Conservation (phyloP, 2,113 vertebrate genomes). For the Willisornis vidua region DNA sequence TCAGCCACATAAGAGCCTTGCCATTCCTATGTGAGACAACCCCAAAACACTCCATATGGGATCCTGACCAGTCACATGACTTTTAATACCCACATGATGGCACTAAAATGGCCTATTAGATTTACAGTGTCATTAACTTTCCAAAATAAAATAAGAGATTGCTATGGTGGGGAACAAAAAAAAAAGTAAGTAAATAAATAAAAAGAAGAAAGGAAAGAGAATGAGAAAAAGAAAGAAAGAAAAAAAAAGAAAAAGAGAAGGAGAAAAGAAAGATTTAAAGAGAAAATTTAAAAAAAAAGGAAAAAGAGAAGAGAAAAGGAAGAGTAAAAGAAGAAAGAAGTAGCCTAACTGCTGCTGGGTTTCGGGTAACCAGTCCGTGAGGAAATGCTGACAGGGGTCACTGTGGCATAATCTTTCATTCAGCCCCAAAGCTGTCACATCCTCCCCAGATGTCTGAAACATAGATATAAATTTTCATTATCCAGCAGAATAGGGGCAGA, state of each 20-base stretch:
- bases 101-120: constrained; percentile 85
- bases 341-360: constrained; percentile 78
- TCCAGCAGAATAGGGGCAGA: constrained; percentile 85
- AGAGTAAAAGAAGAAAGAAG: background rate
- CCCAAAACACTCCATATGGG: constrained; percentile 68
- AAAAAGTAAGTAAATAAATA: too few relatives aligned
- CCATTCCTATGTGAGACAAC: constrained; percentile 57
- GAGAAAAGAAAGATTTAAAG: accelerated
- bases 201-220: background rate
- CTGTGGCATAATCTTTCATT: constrained; percentile 88
- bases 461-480: constrained; percentile 91
- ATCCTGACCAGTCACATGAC: constrained; percentile 73
- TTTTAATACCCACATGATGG: constrained; percentile 83
- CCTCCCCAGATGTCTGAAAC: constrained; percentile 86
- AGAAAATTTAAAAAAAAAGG: too few relatives aligned
- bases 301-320: accelerated
- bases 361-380: constrained; percentile 84
- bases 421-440: constrained; percentile 88
- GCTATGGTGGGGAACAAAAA: background rate
- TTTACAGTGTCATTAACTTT: constrained; percentile 85
- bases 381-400: constrained; percentile 89
- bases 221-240: accelerated
- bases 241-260: accelerated
- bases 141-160: constrained; percentile 77
- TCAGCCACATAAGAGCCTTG: constrained; percentile 42